phyloP scores from a whole-genome alignment of 2,888 invertebrate genomes.

The Cistogaster globosa region DNA sequence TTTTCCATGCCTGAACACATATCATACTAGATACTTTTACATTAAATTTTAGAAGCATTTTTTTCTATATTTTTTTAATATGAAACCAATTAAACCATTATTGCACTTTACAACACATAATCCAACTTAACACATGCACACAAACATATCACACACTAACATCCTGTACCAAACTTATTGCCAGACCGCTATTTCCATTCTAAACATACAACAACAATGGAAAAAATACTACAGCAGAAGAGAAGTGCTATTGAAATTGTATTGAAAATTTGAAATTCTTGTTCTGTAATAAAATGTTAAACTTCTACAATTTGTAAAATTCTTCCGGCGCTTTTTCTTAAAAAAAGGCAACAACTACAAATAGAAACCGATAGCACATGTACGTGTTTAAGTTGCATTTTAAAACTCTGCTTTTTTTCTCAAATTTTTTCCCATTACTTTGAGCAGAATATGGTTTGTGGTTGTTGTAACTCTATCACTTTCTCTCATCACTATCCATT shows the following conservation, averaged over 20 bases:
- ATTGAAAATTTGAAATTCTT: neutral
- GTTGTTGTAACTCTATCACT: slow-evolving; percentile 33
- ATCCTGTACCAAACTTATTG: neutral
- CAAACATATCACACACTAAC: neutral
- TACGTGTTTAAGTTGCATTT: slow-evolving; percentile 69
- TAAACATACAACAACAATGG: slow-evolving; percentile 9
- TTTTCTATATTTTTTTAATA: too few relatives aligned
- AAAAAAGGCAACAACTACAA: neutral
- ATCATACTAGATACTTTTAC: neutral
- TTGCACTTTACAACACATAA: neutral
- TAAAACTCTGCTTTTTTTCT: slow-evolving; percentile 38
- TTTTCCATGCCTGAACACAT: too few relatives aligned
- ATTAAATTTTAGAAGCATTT: neutral
- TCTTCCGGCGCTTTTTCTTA: slow-evolving; percentile 34
- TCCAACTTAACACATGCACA: neutral
- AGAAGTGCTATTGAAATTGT: neutral
- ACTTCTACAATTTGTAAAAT: slow-evolving; percentile 55
- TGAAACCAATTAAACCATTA: slow-evolving; percentile 41
- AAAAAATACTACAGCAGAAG: too few relatives aligned
- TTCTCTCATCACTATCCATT: slow-evolving; percentile 21
- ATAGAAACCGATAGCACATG: slow-evolving; percentile 29
- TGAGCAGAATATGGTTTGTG: slow-evolving; percentile 27
- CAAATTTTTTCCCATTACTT: slow-evolving; percentile 2
- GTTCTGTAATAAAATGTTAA: slow-evolving; percentile 25
- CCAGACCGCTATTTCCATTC: slow-evolving; percentile 10